Evolutionary conservation across 2,888 invertebrate species (phyloP).

Genomic region (Cheilosia impressa): DNA sequence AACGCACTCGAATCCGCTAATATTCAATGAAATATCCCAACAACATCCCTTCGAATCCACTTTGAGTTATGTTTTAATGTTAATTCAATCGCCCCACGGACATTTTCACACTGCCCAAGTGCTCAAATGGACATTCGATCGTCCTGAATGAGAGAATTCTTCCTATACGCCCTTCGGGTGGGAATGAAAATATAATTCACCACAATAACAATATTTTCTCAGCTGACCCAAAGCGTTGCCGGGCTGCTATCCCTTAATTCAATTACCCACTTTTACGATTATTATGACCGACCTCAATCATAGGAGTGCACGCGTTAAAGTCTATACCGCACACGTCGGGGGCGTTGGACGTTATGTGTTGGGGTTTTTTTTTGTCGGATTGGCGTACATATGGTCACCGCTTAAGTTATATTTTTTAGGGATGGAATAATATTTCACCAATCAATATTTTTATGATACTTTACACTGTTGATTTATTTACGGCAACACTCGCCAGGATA

Average conservation of each 20-base stretch:
- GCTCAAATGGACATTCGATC: slow-evolving; percentile 63
- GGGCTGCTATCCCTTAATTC: slow-evolving; percentile 81
- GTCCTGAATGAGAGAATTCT: slow-evolving; percentile 21
- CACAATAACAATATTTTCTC: slow-evolving; percentile 73
- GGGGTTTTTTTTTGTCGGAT: slow-evolving; percentile 31
- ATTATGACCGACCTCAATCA: slow-evolving; percentile 77
- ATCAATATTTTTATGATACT: slow-evolving; percentile 74
- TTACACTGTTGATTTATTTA: slow-evolving; percentile 76
- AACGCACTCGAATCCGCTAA: slow-evolving; percentile 62
- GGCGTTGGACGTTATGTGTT: slow-evolving; percentile 35
- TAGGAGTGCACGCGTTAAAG: slow-evolving; percentile 64
- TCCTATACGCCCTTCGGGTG: slow-evolving; percentile 50
- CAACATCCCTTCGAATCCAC: slow-evolving; percentile 57
- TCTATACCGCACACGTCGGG: slow-evolving; percentile 34
- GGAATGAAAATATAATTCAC: slow-evolving; percentile 61
- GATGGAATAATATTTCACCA: slow-evolving; percentile 15
- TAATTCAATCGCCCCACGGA: slow-evolving; percentile 72
- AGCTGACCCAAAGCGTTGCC: slow-evolving; percentile 76
- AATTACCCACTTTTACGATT: slow-evolving; percentile 82
- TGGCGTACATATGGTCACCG: slow-evolving; percentile 14
- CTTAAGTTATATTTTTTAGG: slow-evolving; percentile 36
- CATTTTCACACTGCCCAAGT: slow-evolving; percentile 65
- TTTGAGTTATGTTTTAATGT: slow-evolving; percentile 74
- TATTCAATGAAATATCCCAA: slow-evolving; percentile 55
- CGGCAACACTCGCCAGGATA: neutral